phyloP scores from a whole-genome alignment of 2,888 invertebrate genomes.

The Trachelus troglodyta region DNA sequence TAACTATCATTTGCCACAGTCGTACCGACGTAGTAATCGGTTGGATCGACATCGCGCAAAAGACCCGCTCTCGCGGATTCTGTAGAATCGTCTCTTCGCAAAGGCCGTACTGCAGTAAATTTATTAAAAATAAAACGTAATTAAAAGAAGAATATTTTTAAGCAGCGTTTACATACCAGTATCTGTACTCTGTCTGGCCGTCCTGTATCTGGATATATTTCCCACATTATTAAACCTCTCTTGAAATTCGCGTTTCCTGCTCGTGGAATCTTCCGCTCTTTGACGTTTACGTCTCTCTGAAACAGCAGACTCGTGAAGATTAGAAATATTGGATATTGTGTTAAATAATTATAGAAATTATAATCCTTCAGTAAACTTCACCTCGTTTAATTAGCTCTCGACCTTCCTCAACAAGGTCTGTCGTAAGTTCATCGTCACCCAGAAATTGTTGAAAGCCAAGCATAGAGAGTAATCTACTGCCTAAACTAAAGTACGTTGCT shows the following conservation, averaged over 20 bases:
- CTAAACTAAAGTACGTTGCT: slow-evolving; percentile 94
- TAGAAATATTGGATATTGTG: not conserved
- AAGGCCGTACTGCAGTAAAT: slow-evolving; percentile 64
- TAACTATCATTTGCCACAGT: slow-evolving; percentile 57
- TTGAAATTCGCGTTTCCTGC: slow-evolving; percentile 79
- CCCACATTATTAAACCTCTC: slow-evolving; percentile 71
- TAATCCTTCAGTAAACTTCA: slow-evolving; percentile 51
- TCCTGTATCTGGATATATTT: slow-evolving; percentile 62
- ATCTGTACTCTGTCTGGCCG: slow-evolving; percentile 66
- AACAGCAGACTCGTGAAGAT: slow-evolving; percentile 11
- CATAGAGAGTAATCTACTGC: slow-evolving; percentile 88
- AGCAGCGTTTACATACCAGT: slow-evolving; percentile 59
- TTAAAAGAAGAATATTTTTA: not conserved
- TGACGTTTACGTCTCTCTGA: slow-evolving; percentile 84
- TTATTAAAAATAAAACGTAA: not conserved
- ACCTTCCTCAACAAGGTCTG: slow-evolving; percentile 94
- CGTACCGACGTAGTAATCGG: slow-evolving; percentile 75
- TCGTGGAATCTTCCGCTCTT: slow-evolving; percentile 82
- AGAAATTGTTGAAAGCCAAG: slow-evolving; percentile 98
- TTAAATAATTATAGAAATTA: not conserved
- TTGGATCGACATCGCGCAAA: slow-evolving; percentile 79
- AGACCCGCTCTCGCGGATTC: slow-evolving; percentile 84
- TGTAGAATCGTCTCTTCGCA: slow-evolving; percentile 70
- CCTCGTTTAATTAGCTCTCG: slow-evolving; percentile 91
- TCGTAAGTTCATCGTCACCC: slow-evolving; percentile 92